Base-by-base conservation (phyloP, 2,113 vertebrate genomes). In the Tauraco erythrolophus region DNA sequence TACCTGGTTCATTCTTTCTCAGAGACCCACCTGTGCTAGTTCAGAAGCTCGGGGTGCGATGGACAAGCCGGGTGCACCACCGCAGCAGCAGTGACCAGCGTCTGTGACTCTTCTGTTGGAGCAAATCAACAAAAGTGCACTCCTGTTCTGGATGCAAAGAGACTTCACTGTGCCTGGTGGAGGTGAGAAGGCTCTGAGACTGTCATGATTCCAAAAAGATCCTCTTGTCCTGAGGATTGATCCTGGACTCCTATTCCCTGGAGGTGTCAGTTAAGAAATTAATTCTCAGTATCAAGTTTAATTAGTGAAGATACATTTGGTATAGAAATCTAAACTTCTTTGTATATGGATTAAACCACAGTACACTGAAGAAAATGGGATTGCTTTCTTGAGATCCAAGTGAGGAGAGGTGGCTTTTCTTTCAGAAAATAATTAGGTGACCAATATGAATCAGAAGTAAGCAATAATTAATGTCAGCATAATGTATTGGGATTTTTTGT, bases 81-180 rank as follows among this genome's bases (percentile, higher is more conserved):
- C 0, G 6, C 50, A 86, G 86, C 94, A 75, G 80, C 35, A 6
- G 41, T 68, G 71, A 14, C 65, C 25, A 10, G 37, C 2, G 2
- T 23, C 66, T 31, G 1, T 9, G 0, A 37, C 37, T 57, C n/a
- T 68, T 75, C 65, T n/a, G 19, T 27, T 1, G 0, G 19, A 33
- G 75, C 0, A 2, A 48, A 35, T 1, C 45, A 57, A 21, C 18
- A 27, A 1, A 65, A 61, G 48, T 2, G 7, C 0, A 0, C 28
- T 69, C 37, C 51, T 88, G 19, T 50, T 61, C 64, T 71, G 30
- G 37, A 8, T 1, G 14, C 41, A 31, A 57, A 33, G 45, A 75
- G 41, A 39, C 19, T 57, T 45, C 16, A 10, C 43, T 0, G 2
- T 57, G 74, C 19, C 54, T 50, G 37, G 28, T 2, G 0, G 35